Base-by-base conservation (phyloP, 1,140 invertebrate species). In the Cherax destructor region DNA sequence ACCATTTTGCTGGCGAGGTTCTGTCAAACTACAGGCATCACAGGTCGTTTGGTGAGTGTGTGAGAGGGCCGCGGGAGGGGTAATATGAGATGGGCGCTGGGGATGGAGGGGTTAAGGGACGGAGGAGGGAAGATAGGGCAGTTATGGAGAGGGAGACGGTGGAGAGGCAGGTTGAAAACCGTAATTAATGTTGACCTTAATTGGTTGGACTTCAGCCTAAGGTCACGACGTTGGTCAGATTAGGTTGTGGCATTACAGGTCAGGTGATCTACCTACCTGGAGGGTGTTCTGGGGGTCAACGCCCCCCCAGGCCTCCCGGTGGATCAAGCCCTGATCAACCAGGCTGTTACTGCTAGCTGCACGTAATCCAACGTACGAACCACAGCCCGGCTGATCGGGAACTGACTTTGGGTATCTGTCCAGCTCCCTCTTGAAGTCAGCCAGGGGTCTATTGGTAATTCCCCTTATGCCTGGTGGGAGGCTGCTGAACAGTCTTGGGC, bases 11-110 rank as follows among this genome's bases (percentile, higher is more conserved):
- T 50, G 77, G 18, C 21, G 21, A 56, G 13, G 61, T 9, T 24
- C 7, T 10, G 3, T 59, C 10, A 30, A 72, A 84, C 83, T 59
- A 84, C 72, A 84, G 65, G 61, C 30, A 84, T 84, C 83, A 84
- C 30, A 18, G 65, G 41, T 84, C 83, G 24, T 84, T 61, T 74
- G 41, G 72, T 84, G 16, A 84, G 21, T 84, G 83, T 65, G 77
- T 79, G 41, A 50, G 77, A 16, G 77, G 30, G 65, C 9, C 56
- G 16, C 30, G 30, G 30, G 30, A 41, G 30, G 30, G 30, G 30
- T 41, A 41, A 41, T 41, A 2, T 41, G 30, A 41, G 30, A n/a
- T 21, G 56, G 9, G 47, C 18, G 69, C 9, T 65, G 24, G 83
- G 21, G 83, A 50, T 18, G 24, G 83, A 3, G 47, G 83, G 30